Percentiles rank a stretch among this genome's conserved stretches.
phyloP scores from a whole-genome alignment of 2,888 invertebrate species.

The Schizotus pectinicornis region DNA sequence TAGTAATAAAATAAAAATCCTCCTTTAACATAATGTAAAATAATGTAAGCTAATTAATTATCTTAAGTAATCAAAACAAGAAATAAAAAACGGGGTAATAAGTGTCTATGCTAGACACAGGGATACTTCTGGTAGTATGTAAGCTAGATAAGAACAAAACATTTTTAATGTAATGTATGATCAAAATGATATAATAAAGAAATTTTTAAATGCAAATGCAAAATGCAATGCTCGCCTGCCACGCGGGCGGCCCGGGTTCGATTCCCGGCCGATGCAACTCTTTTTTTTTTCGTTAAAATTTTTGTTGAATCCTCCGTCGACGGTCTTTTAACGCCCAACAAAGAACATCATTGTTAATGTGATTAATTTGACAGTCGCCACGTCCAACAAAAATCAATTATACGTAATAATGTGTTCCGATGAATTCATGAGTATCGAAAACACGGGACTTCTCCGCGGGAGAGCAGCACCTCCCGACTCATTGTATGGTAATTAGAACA shows the following conservation, averaged over 20 bases:
- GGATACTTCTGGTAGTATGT: too few relatives aligned
- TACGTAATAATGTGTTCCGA: slow-evolving; percentile 33
- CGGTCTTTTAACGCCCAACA: slow-evolving; percentile 10
- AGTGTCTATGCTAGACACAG: too few relatives aligned
- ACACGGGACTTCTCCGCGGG: slow-evolving; percentile 48
- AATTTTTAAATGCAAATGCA: too few relatives aligned
- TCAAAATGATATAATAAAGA: too few relatives aligned
- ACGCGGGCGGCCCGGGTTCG: slow-evolving; percentile 61
- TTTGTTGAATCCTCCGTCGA: not conserved
- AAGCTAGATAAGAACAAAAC: too few relatives aligned
- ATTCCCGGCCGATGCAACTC: slow-evolving; percentile 56
- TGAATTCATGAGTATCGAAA: slow-evolving; percentile 39
- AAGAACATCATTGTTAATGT: slow-evolving; percentile 18
- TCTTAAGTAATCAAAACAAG: too few relatives aligned
- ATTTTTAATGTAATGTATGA: too few relatives aligned
- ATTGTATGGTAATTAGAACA: slow-evolving; percentile 56
- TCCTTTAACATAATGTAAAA: too few relatives aligned
- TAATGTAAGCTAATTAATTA: too few relatives aligned
- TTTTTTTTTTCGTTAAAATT: not conserved
- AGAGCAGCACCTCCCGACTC: slow-evolving; percentile 51
- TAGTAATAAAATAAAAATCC: too few relatives aligned
- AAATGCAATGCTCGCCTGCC: slow-evolving; percentile 48
- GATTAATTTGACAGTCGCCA: slow-evolving; percentile 28
- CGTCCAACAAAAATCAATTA: slow-evolving; percentile 33
- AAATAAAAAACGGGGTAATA: too few relatives aligned